These are phyloP conservation scores for Hippocampus zosterae DNA, from an alignment of 2,113 vertebrate genomes.

Conservation along the genomic window DNA sequence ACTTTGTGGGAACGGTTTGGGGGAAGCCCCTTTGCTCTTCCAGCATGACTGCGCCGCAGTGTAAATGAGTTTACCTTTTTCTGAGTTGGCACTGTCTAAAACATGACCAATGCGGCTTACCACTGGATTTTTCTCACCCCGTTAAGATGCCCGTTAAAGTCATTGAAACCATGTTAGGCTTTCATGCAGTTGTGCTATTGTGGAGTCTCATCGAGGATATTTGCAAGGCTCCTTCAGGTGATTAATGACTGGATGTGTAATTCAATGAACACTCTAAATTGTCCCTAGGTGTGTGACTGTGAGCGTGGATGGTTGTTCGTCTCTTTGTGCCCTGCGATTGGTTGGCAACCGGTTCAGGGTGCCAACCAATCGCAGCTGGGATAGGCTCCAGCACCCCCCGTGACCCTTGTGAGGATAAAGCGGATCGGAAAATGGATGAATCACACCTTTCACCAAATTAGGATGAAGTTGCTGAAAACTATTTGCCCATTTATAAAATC, in stretches of 20 bases:
- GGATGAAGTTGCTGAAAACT: background rate
- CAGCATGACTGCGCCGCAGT: background rate
- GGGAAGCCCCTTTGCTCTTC: background rate
- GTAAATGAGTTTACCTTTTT: background rate
- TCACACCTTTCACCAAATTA: background rate
- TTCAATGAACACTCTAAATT: too few species aligned
- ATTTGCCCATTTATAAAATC: background rate
- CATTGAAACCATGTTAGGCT: background rate
- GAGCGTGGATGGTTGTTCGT: too few species aligned
- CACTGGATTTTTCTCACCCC: background rate
- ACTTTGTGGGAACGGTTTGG: background rate
- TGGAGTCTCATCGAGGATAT: background rate
- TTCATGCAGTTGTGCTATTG: background rate
- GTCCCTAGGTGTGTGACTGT: too few species aligned
- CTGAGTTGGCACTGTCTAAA: background rate
- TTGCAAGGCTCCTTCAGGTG: background rate
- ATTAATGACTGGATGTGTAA: slow-evolving; percentile 12
- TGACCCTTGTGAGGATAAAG: too few species aligned
- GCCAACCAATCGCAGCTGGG: too few species aligned
- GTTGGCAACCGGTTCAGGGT: too few species aligned
- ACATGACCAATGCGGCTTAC: background rate
- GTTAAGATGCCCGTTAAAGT: background rate
- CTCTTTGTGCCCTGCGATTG: too few species aligned
- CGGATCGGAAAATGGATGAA: background rate
- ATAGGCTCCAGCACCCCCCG: too few species aligned